Evolutionary conservation across 2,113 vertebrate genomes (phyloP).

Genomic region (Rhinoderma darwinii): DNA sequence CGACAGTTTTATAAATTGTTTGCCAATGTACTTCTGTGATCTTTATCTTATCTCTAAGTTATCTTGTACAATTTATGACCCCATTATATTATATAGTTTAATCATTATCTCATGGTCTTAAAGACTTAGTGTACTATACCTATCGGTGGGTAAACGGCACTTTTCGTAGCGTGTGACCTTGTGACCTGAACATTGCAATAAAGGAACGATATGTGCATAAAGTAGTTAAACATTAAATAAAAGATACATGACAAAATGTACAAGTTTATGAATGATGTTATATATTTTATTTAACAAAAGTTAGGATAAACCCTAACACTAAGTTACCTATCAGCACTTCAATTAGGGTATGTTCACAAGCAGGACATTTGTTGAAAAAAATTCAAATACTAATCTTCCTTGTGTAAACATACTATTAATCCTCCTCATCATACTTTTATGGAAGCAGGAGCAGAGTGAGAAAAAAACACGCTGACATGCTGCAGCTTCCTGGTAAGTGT

Average conservation of each 20-base stretch:
- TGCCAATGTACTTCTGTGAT: background rate
- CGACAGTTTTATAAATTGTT: no score
- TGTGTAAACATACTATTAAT: no score
- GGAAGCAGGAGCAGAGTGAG: no score
- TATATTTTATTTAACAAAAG: no score
- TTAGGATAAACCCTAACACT: no score
- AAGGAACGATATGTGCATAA: background rate
- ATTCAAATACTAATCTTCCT: no score
- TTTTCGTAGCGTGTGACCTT: background rate
- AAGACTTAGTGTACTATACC: conserved; percentile 28
- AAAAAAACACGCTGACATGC: no score
- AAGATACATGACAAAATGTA: background rate
- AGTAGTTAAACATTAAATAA: conserved; percentile 10
- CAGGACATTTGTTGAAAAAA: no score
- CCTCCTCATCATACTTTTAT: no score
- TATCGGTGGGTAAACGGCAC: background rate
- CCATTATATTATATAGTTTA: background rate
- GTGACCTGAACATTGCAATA: conserved; percentile 3
- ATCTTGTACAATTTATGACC: background rate
- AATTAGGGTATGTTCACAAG: background rate
- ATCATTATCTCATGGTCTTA: background rate
- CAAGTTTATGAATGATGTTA: background rate
- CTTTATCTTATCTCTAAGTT: conserved; percentile 13
- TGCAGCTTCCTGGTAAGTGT: no score
- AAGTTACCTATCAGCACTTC: no score